A percentile compares a stretch with the other conserved stretches of the same genome.
phyloP scores from a whole-genome alignment of 2,797 vertebrate species.

The Gallinago stenura region DNA sequence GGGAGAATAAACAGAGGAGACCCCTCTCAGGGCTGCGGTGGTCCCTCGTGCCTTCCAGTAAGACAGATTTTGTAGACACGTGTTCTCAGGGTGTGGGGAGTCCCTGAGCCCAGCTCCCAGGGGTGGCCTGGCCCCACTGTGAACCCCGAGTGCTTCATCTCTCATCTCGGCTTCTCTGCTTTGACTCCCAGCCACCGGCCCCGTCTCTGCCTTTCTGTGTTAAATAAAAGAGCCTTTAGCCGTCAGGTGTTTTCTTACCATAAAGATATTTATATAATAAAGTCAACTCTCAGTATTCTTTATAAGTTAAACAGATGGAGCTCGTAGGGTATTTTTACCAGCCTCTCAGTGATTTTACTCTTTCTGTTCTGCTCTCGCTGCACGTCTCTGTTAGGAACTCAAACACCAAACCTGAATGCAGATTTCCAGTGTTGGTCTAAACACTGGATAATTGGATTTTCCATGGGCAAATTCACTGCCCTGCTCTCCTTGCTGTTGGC shows the following conservation, averaged over 20 bases:
- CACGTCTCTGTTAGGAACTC: neutral
- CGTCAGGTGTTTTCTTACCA: neutral
- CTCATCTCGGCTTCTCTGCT: neutral
- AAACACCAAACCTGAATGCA: neutral
- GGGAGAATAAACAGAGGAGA: neutral
- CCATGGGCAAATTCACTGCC: neutral
- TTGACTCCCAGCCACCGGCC: rapidly evolving
- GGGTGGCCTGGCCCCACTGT: neutral
- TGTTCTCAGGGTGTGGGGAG: neutral
- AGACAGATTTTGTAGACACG: rapidly evolving
- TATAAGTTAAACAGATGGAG: slow-evolving; percentile 10
- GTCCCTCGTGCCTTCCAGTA: neutral
- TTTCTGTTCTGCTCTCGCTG: neutral
- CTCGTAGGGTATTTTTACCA: neutral
- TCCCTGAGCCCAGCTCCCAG: neutral
- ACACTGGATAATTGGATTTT: neutral
- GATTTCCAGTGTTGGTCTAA: neutral
- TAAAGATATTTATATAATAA: neutral
- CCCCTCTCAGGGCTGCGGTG: rapidly evolving
- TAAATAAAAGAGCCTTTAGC: neutral
- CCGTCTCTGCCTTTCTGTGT: neutral
- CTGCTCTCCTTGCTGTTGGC: neutral
- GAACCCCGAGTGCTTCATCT: rapidly evolving
- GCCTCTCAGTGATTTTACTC: neutral
- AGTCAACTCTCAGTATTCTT: neutral